Evolutionary conservation across 2,888 invertebrate species (phyloP).

Genomic region (Serripes groenlandicus): DNA sequence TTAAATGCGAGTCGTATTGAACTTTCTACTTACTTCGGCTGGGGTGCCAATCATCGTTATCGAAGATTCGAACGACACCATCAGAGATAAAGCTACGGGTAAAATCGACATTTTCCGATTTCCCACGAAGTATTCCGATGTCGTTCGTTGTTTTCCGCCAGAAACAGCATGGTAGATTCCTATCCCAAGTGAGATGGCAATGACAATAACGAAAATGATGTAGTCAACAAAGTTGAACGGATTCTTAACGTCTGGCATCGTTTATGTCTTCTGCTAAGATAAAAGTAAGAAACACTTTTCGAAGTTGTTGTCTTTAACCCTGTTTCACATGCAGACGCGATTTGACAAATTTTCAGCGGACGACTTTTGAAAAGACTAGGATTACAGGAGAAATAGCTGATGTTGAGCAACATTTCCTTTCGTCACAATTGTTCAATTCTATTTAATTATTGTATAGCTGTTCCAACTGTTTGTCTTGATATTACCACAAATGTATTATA

Average conservation of each 20-base stretch:
- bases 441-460: too few species aligned
- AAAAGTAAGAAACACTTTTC: too few species aligned
- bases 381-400: too few species aligned
- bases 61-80: slow-evolving; percentile 85
- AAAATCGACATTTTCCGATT: slow-evolving; percentile 83
- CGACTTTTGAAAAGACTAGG: too few species aligned
- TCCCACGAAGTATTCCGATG: slow-evolving; percentile 85
- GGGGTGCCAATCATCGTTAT: slow-evolving; percentile 79
- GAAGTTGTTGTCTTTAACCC: too few species aligned
- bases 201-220: slow-evolving; percentile 80
- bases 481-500: too few species aligned
- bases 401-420: too few species aligned
- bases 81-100: slow-evolving; percentile 85
- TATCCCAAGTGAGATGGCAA: slow-evolving; percentile 82
- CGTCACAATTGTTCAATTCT: too few species aligned
- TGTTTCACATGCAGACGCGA: too few species aligned
- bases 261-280: background rate
- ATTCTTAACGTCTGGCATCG: background rate
- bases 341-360: too few species aligned
- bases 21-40: slow-evolving; percentile 69
- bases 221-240: slow-evolving; percentile 71
- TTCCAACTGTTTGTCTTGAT: too few species aligned
- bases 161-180: slow-evolving; percentile 87
- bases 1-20: too few species aligned
- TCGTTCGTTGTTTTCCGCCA: slow-evolving; percentile 88